Conservation (phyloP, 2,797 vertebrate species). For the Oophaga sylvatica region DNA sequence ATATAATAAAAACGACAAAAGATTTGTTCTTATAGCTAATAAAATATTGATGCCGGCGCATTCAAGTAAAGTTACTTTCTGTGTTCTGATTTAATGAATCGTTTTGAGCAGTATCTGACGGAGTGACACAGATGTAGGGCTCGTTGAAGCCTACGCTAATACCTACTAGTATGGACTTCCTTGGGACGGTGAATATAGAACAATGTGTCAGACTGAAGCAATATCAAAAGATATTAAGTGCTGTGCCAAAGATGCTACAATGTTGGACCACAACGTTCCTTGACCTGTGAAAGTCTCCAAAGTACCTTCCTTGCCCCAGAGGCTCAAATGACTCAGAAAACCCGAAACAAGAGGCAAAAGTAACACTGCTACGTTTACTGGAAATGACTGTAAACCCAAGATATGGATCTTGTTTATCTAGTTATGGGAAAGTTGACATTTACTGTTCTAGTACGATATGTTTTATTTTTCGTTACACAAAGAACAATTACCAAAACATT, state of each 20-base stretch:
- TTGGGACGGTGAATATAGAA: constrained; percentile 80
- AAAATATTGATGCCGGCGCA: constrained; percentile 94
- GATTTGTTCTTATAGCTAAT: constrained; percentile 94
- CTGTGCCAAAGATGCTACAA: constrained; percentile 65
- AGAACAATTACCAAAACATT: neutral
- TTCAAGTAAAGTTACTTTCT: constrained; percentile 99
- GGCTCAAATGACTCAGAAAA: constrained; percentile 73
- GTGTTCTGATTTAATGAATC: constrained; percentile 99
- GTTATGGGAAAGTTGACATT: neutral
- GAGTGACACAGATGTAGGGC: constrained; percentile 84
- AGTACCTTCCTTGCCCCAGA: constrained; percentile 68
- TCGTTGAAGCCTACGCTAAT: constrained; percentile 91
- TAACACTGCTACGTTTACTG: constrained; percentile 62
- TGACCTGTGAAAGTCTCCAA: constrained; percentile 72
- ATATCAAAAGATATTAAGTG: constrained; percentile 81
- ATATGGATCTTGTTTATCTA: constrained; percentile 7
- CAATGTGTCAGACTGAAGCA: constrained; percentile 88
- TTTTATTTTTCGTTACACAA: neutral
- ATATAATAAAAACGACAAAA: constrained; percentile 89
- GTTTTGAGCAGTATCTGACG: constrained; percentile 85
- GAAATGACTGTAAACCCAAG: constrained; percentile 46
- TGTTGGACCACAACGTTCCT: constrained; percentile 66
- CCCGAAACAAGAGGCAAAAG: constrained; percentile 64
- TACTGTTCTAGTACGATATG: neutral
- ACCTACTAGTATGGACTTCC: constrained; percentile 78